These are phyloP conservation scores for Trematocara macrostoma DNA, from an alignment of 2,113 vertebrate species.

Conservation along the genomic window DNA sequence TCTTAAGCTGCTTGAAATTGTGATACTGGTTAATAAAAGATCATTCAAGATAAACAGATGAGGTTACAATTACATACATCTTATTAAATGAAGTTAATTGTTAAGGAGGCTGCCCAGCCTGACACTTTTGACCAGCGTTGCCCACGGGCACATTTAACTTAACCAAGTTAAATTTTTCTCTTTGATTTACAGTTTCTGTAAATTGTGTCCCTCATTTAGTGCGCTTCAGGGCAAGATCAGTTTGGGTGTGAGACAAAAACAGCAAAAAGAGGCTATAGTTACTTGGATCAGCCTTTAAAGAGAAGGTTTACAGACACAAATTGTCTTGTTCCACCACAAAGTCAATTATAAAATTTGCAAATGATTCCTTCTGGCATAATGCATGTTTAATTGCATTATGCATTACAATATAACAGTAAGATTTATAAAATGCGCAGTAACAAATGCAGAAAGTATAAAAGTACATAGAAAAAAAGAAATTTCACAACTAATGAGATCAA, in stretches of 20 bases:
- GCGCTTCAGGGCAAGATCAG: not conserved
- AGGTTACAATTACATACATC: not conserved
- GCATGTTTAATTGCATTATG: not conserved
- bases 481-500: not conserved
- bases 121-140: not conserved
- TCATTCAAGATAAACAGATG: not conserved
- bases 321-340: not conserved
- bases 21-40: not conserved
- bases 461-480: not conserved
- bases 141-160: not conserved
- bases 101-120: conserved; percentile 86
- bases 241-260: not conserved
- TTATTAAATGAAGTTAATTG: conserved; percentile 52
- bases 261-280: not conserved
- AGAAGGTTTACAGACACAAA: not conserved
- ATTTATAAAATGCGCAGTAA: not conserved
- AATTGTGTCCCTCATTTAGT: not conserved
- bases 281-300: not conserved
- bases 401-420: not conserved
- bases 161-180: not conserved
- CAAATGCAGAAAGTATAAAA: not conserved
- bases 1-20: not conserved
- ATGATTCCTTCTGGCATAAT: not conserved
- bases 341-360: not conserved
- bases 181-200: not conserved